A percentile compares a stretch with the other conserved stretches of the same genome.
phyloP scores from a whole-genome alignment of 2,888 invertebrate species.

The Invenusta paracnida region DNA sequence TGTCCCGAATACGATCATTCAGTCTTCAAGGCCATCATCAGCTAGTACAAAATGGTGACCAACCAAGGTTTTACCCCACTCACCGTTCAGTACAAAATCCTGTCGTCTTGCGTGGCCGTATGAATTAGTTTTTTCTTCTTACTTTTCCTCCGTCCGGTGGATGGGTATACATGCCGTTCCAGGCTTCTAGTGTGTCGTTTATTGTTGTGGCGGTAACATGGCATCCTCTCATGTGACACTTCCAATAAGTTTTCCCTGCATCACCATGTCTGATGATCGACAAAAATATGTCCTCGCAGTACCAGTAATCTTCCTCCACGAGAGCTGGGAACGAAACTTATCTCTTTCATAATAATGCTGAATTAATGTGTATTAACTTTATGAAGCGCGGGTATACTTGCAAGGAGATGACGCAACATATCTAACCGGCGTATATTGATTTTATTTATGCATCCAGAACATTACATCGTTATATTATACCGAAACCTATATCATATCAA shows the following conservation, averaged over 20 bases:
- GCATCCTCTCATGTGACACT: background rate
- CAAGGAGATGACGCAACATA: background rate
- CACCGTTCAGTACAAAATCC: too few relatives aligned
- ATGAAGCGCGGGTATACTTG: background rate
- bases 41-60: background rate
- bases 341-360: background rate
- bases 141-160: background rate
- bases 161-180: background rate
- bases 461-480: too few relatives aligned
- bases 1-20: too few relatives aligned
- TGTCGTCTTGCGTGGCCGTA: background rate
- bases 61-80: background rate
- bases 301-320: background rate
- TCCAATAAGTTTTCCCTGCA: background rate
- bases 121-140: background rate
- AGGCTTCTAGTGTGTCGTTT: background rate
- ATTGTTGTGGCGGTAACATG: background rate
- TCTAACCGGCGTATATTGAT: background rate
- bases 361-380: background rate
- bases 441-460: background rate
- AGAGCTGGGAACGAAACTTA: background rate
- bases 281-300: background rate
- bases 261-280: background rate
- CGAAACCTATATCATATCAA: too few relatives aligned
- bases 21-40: background rate